Evolutionary conservation across 2,797 vertebrate species (phyloP), one percentile per base, ranked within the genome.

Genomic region (Coracias cyanogaster): DNA sequence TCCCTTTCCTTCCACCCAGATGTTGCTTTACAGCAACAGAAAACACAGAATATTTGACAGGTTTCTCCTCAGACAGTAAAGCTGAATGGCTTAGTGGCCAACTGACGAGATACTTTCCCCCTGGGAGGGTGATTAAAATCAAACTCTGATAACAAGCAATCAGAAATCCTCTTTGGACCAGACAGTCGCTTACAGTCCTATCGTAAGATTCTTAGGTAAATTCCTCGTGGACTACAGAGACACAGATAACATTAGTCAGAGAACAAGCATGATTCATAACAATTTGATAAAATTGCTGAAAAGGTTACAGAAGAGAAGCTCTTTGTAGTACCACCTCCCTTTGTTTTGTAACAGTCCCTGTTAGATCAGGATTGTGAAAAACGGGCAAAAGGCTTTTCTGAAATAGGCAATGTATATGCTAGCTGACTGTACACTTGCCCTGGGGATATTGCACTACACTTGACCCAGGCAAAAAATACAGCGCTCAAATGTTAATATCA

Each of bases 11-110:
- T 93, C 79, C 31, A 91, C 55, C 91, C 65, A 92, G 71, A 58
- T 93, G 92, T 91, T 96, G 85, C 76, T 90, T 86, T 79, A 89
- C 52, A 91, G 83, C 48, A 93, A 58, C 82, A 96, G 43, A 94
- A 57, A 72, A 71, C 92, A 72, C 35, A 70, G 60, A 54, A 31
- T 77, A 67, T 83, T 84, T 93, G 95, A 95, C 83, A 89, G 82
- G 52, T 64, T 92, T 96, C 60, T 54, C 86, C 48, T 93, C 74
- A 81, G 73, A 92, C 79, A 43, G 82, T 17, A 48, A 82, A 85
- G 74, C 0, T 55, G 57, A 85, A 95, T 48, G 51, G 77, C 80
- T 94, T 55, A 81, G 70, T 1, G 0, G 57, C 60, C 64, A 71
- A 52, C n/a, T 45, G 77, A 90, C 48, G 43, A 89, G 72, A 45